Base-by-base conservation (phyloP, 2,888 invertebrate species). In the Theretra japonica region DNA sequence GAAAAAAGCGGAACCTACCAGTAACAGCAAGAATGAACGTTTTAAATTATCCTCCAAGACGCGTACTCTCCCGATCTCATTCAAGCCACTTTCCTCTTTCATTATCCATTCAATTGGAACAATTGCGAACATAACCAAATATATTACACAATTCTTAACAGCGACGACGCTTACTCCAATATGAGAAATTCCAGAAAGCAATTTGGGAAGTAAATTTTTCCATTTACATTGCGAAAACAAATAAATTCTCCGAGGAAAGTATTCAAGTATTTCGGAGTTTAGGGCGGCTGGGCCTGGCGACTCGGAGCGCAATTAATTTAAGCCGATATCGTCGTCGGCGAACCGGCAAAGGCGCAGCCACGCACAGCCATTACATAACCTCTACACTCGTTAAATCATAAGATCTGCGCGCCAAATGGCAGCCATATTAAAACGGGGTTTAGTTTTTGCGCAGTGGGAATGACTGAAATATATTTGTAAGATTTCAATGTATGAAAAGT, bases 221-320 rank as follows among this genome's bases (percentile, higher is more conserved):
- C 70, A 70, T 59, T 72, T 59, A 60, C 69, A 72, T 41, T 69
- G 57, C 25, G 23, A 30, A 58, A 73, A 73, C 71, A 73, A 68
- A 59, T 62, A 68, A 70, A 71, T 48, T 68, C 65, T 59, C 25
- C 25, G 21, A 17, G 59, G 48, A 53, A 68, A 72, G 58, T 30
- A 72, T 60, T 72, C 50, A 71, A 41, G 41, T 41, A 15, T 41
- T 41, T 41, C 68, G 23, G 69, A 28, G 48, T 60, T 53, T 57
- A 72, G 57, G 50, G 28, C 41, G 41, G 41, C 41, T 21, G 11
- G 41, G 41, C 41, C 41, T 28, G 25, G 50, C 25, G 60, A 15
- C 70, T 70, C 60, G 69, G 33, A 56, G 60, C 70, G 73, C 76
- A 76, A 77, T 79, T 74, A 76, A 77, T 76, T 79, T 73, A 76